These are phyloP conservation scores for Dryas iulia DNA, from an alignment of 1,140 invertebrate species.

Conservation along the genomic window DNA sequence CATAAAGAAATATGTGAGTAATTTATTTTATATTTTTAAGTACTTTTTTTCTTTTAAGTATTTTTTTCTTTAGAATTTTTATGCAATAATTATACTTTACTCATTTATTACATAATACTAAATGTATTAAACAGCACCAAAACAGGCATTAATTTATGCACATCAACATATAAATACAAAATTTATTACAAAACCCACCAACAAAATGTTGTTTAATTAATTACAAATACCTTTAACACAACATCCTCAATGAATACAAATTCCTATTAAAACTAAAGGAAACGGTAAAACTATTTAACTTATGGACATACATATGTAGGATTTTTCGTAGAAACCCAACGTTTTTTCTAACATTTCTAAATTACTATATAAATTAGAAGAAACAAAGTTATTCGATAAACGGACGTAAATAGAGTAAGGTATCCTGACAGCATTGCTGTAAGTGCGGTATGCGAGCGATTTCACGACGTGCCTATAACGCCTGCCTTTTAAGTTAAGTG, in stretches of 20 bases:
- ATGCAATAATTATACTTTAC: too few species aligned
- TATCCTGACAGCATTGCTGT: not conserved
- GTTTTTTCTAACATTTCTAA: slow-evolving; percentile 2
- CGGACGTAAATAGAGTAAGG: not conserved
- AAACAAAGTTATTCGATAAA: not conserved
- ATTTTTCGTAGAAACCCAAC: not conserved
- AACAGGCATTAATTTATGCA: too few species aligned
- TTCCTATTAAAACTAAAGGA: not conserved
- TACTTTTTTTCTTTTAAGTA: too few species aligned
- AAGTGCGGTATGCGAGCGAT: not conserved
- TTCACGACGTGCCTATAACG: not conserved
- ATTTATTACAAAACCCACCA: not conserved
- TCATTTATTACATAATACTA: too few species aligned
- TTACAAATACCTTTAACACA: not conserved
- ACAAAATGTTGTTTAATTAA: not conserved
- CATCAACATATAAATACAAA: too few species aligned
- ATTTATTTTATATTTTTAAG: too few species aligned
- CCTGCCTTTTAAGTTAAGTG: slow-evolving; percentile 1
- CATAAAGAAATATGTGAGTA: too few species aligned
- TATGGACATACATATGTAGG: not conserved
- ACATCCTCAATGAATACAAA: not conserved
- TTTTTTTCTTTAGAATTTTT: too few species aligned
- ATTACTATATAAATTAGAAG: slow-evolving; percentile 1
- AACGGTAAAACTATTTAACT: not conserved
- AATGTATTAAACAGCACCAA: too few species aligned